Conservation (phyloP, 2,888 invertebrate genomes). For the Melanotus villosus region DNA sequence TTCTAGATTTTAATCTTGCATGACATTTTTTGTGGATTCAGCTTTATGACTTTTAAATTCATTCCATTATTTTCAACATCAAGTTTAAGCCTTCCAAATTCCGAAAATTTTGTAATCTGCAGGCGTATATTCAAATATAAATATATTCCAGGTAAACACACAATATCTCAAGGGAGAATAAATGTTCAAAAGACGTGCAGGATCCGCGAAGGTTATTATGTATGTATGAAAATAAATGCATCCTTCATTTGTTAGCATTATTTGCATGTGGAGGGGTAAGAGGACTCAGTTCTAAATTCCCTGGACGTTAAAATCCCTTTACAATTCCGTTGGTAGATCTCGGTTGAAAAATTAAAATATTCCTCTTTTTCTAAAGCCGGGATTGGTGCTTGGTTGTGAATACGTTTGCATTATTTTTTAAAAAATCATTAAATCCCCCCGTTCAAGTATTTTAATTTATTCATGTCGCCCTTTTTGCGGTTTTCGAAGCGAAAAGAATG, state of each 20-base stretch:
- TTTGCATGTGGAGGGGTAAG: conserved; percentile 16
- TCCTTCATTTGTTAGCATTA: conserved; percentile 37
- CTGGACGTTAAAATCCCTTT: neutral
- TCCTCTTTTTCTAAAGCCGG: neutral
- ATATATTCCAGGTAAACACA: conserved; percentile 18
- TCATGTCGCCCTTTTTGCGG: conserved; percentile 23
- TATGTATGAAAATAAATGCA: conserved; percentile 40
- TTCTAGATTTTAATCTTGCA: too few species aligned
- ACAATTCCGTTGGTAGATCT: neutral
- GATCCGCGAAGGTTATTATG: conserved; percentile 10
- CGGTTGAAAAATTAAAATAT: conserved; percentile 18
- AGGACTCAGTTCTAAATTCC: conserved; percentile 19
- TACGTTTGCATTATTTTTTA: conserved; percentile 23
- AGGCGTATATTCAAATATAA: conserved; percentile 1
- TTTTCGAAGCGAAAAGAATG: conserved; percentile 22
- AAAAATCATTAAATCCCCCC: conserved; percentile 24
- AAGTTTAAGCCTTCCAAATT: too few species aligned
- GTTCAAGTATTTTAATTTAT: conserved; percentile 28
- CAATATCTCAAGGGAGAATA: conserved; percentile 20
- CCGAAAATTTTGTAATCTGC: too few species aligned
- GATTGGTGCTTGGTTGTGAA: neutral
- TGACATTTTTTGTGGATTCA: too few species aligned
- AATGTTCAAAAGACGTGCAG: conserved; percentile 17
- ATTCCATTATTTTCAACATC: too few species aligned
- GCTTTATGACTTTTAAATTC: too few species aligned